Evolutionary conservation across 2,888 invertebrate genomes (phyloP), one percentile per base, ranked within the genome.

Genomic region (Autographa pulchrina): DNA sequence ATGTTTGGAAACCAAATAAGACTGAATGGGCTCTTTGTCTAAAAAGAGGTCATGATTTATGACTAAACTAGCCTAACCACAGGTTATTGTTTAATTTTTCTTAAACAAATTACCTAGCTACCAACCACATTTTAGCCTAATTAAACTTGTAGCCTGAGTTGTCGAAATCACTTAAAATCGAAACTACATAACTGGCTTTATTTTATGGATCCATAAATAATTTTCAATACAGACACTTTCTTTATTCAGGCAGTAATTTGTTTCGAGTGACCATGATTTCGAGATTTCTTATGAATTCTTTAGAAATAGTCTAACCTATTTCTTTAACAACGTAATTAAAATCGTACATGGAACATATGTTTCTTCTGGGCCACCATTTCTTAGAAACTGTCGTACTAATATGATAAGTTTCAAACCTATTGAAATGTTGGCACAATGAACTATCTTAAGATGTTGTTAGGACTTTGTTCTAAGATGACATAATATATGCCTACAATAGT

Each of bases 241-340:
- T 13, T 14, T 0, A 11, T 48, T 64, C 31, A 18, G 59, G 61
- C n/a, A 38, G 35, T 61, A 43, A 56, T 65, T 52, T 68, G 14
- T 59, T 0, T 20, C 41, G 8, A 54, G 20, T 80, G 78, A 68
- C 80, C 81, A 56, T 82, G 80, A 80, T 76, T 72, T 74, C 75
- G 58, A 16, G 7, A n/a, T 71, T 62, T 56, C 54, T 11, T 48
- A 2, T 56, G 48, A 62, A 66, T 1, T 59, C 61, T 64, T 67
- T 18, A 11, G 35, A 1, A 78, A 68, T 32, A 70, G 38, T 74
- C 70, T 78, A 31, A 74, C 78, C 75, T 62, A 82, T 68, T 73
- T 73, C 62, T n/a, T 70, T 13, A 62, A 71, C 68, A 70, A 68
- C 67, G 35, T 75, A 68, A 78, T 77, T 72, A 68, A 65, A 71